phyloP scores from a whole-genome alignment of 1,140 invertebrate species.

The Caerostris extrusa region DNA sequence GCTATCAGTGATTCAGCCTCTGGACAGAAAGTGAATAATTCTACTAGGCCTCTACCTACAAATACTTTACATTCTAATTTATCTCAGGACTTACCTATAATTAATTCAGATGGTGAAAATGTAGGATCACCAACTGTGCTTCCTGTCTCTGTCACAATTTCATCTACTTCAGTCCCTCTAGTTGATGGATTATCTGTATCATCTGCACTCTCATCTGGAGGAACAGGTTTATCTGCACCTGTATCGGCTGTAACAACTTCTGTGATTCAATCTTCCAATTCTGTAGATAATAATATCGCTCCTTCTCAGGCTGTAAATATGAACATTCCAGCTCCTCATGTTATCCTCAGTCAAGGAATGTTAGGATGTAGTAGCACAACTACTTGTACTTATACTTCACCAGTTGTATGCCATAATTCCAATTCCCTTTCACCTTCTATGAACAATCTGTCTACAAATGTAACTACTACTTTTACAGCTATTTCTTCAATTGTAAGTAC shows the following conservation, averaged over 20 bases:
- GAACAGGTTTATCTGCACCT: conserved; percentile 36
- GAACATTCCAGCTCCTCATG: conserved; percentile 76
- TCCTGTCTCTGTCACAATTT: conserved; percentile 34
- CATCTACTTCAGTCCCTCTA: conserved; percentile 36
- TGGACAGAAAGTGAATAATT: conserved; percentile 28
- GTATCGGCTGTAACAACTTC: conserved; percentile 74
- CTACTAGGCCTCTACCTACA: not conserved
- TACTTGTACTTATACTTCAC: conserved; percentile 56
- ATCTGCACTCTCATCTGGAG: conserved; percentile 5
- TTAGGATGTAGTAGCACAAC: conserved; percentile 26
- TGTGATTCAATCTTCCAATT: conserved; percentile 75
- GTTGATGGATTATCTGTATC: conserved; percentile 27
- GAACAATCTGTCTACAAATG: conserved; percentile 54
- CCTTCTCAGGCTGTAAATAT: conserved; percentile 62
- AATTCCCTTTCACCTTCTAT: conserved; percentile 59
- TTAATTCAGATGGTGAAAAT: conserved; percentile 54
- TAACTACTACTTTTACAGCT: conserved; percentile 44
- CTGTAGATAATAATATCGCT: conserved; percentile 57
- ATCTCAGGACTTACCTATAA: conserved; percentile 64
- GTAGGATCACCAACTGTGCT: conserved; percentile 28
- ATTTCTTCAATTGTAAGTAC: conserved; percentile 64
- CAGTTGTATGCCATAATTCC: conserved; percentile 65
- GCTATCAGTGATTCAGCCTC: conserved; percentile 77
- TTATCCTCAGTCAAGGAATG: conserved; percentile 71
- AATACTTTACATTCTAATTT: conserved; percentile 35